Evolutionary conservation across 2,797 vertebrate species (phyloP).

Genomic region (Helicolenus hilgendorfi): DNA sequence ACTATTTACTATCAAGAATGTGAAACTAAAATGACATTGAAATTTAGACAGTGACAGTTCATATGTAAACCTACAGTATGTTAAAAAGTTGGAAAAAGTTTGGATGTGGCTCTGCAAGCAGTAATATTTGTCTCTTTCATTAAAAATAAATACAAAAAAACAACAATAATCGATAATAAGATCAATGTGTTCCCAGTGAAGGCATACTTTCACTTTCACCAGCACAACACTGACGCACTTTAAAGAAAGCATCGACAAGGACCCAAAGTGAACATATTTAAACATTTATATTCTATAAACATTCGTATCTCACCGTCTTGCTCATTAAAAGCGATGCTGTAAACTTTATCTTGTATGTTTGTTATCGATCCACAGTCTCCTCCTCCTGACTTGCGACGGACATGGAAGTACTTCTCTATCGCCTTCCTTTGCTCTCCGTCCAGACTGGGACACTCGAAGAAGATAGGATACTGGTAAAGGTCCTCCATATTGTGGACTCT

Average conservation of each 20-base stretch:
- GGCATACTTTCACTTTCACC: conserved; percentile 27
- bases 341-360: background rate
- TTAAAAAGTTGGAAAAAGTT: background rate
- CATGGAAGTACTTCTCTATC: conserved; percentile 53
- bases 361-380: conserved; percentile 67
- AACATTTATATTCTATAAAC: too few relatives aligned
- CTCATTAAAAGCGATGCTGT: conserved; percentile 61
- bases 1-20: background rate
- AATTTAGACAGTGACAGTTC: too few relatives aligned
- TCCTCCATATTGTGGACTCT: conserved; percentile 34
- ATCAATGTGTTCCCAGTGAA: fast-evolving
- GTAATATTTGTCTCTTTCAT: background rate
- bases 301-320: conserved; percentile 41
- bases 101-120: background rate
- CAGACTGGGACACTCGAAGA: conserved; percentile 53
- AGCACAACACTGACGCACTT: too few relatives aligned
- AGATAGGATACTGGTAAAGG: conserved; percentile 18
- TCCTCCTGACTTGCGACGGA: conserved; percentile 72
- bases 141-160: background rate
- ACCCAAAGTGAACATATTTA: background rate
- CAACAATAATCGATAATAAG: too few relatives aligned
- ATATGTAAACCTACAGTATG: background rate
- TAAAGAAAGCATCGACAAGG: background rate
- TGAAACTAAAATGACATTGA: background rate
- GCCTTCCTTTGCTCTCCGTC: conserved; percentile 24